These are phyloP conservation scores for Steinernema feltiae DNA, from an alignment of 1,140 invertebrate species.

Conservation along the genomic window DNA sequence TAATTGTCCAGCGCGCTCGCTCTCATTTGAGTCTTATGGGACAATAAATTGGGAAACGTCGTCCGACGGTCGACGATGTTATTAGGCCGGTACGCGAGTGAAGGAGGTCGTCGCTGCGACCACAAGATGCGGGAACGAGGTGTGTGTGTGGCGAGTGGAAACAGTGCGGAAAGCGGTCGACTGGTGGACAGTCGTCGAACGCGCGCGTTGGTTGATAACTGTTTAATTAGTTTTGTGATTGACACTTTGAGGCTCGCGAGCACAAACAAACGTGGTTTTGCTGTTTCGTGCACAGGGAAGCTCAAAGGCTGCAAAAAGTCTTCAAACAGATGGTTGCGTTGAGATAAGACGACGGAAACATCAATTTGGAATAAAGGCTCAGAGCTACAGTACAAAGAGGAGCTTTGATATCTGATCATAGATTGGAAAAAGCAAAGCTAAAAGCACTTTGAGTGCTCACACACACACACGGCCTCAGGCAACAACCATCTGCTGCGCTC, in stretches of 20 bases:
- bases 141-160: neutral
- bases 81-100: constrained; percentile 1
- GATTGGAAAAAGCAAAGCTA: neutral
- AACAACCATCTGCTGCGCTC: constrained; percentile 1
- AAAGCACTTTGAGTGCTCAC: neutral
- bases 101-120: neutral
- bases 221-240: neutral
- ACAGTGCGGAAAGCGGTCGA: neutral
- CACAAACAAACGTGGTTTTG: neutral
- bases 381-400: no score
- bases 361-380: no score
- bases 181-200: neutral
- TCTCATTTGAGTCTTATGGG: constrained; percentile 11
- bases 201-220: no score
- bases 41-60: constrained; percentile 14
- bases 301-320: no score
- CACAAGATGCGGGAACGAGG: neutral
- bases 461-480: neutral
- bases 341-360: no score
- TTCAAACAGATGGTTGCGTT: no score
- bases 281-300: neutral
- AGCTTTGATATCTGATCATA: neutral
- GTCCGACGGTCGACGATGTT: neutral
- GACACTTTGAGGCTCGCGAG: neutral
- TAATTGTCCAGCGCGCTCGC: constrained; percentile 8